Evolutionary conservation across 1,140 invertebrate genomes (phyloP), one percentile per base, ranked within the genome.

Genomic region (Danaus melanippus): DNA sequence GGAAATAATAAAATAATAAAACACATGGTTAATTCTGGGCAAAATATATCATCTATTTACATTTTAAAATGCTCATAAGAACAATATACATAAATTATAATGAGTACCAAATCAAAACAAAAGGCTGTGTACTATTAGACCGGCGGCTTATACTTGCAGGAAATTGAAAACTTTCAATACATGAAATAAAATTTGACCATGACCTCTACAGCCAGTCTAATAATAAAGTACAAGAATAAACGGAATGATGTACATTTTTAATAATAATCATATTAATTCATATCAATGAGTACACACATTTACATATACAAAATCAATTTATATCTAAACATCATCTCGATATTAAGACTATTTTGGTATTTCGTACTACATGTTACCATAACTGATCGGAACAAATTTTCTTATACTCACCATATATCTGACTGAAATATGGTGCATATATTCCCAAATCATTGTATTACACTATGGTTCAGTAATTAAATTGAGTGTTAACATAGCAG

Each of bases 21-120:
- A 69, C 60, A 61, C 59, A 53, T 56, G 41, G 50, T 67, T 65
- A 70, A 74, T 76, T 80, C 79, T 78, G 74, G 77, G 79, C 76
- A 82, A 82, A 83, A 83, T 85, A 80, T 81, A 15, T 15, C 15
- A 82, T 83, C 72, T 83, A 82, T 82, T 82, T 85, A 80, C 79
- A 83, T 67, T 78, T 84, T 73, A 82, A 80, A 80, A 82, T 80
- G 74, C 74, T 76, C 77, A 71, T 81, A 83, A 80, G 74, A 82
- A 83, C 77, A 83, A 79, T 79, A 73, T 58, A 58, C 56, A 66
- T 76, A 69, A 67, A 73, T 76, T 79, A 78, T 76, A 75, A 69
- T 71, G 77, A 82, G 72, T 82, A 78, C 71, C 72, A 72, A 67
- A 74, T 70, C 54, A 68, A 71, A 69, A 69, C 71, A 74, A 71